phyloP scores from a whole-genome alignment of 2,888 invertebrate genomes.

The Charanyca ferruginea region DNA sequence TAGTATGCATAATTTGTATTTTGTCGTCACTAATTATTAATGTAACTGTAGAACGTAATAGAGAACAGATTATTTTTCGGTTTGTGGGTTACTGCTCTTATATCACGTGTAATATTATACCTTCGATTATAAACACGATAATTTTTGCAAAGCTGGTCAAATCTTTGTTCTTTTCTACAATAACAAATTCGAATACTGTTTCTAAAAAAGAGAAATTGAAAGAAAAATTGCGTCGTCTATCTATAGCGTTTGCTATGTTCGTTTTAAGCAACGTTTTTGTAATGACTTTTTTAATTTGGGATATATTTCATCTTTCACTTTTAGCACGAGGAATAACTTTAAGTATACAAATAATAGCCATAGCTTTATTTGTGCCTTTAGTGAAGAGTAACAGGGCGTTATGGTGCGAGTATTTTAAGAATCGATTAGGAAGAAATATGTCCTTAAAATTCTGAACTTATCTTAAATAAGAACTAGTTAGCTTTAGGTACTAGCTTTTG shows the following conservation, averaged over 20 bases:
- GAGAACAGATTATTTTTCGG: fast-evolving
- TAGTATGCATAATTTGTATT: conserved; percentile 1
- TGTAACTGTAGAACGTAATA: not conserved
- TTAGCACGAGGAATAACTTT: conserved; percentile 12
- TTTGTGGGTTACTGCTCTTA: not conserved
- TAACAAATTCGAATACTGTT: not conserved
- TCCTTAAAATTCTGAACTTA: not conserved
- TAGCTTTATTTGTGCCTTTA: conserved; percentile 24
- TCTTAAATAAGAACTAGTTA: no score
- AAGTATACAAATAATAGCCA: conserved; percentile 6
- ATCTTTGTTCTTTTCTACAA: conserved; percentile 18
- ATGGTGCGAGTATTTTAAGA: conserved; percentile 19
- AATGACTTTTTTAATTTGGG: conserved; percentile 24
- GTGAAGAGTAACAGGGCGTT: conserved; percentile 24
- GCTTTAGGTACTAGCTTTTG: no score
- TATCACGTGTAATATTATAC: not conserved
- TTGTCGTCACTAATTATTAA: not conserved
- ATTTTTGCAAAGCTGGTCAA: conserved; percentile 15
- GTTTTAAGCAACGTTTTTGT: conserved; percentile 30
- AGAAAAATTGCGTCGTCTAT: conserved; percentile 16
- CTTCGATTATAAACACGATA: conserved; percentile 9
- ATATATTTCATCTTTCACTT: conserved; percentile 7
- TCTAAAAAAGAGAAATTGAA: conserved; percentile 1
- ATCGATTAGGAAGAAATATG: not conserved
- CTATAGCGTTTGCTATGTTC: conserved; percentile 17